phyloP scores from a whole-genome alignment of 2,113 vertebrate species.

The Pycnonotus jocosus region DNA sequence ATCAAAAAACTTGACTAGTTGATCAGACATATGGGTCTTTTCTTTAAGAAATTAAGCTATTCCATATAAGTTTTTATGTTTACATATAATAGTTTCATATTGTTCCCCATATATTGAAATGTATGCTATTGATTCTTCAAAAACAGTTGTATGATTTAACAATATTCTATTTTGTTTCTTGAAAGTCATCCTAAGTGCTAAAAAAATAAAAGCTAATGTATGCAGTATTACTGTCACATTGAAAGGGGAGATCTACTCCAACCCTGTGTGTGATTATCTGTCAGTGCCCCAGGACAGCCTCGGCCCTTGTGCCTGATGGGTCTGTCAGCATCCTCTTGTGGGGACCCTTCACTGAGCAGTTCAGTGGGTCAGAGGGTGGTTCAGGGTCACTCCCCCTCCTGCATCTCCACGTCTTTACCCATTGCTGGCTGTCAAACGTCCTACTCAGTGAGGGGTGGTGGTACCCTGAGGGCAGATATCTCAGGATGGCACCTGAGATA shows the following conservation, averaged over 20 bases:
- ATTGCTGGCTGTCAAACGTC: not conserved
- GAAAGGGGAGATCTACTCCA: not conserved
- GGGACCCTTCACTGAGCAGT: not conserved
- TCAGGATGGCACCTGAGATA: not conserved
- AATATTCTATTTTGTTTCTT: not conserved
- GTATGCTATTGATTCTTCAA: not conserved
- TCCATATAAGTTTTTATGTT: not conserved
- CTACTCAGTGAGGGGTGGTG: fast-evolving
- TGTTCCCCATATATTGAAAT: not conserved
- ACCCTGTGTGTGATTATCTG: too few species aligned
- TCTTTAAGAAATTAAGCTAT: not conserved
- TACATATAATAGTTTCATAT: not conserved
- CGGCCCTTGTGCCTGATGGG: not conserved
- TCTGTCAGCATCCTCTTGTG: not conserved
- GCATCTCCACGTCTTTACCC: not conserved
- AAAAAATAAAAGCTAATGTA: not conserved
- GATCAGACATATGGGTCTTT: not conserved
- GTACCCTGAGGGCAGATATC: not conserved
- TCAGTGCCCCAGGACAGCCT: not conserved
- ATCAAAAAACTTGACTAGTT: not conserved
- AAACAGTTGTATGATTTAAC: not conserved
- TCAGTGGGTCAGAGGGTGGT: not conserved
- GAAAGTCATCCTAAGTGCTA: not conserved
- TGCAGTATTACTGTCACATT: not conserved
- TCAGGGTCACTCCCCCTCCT: not conserved